Percentiles rank a stretch among this genome's conserved stretches.
phyloP scores from a whole-genome alignment of 1,140 invertebrate genomes.

The Oppia nitens region DNA sequence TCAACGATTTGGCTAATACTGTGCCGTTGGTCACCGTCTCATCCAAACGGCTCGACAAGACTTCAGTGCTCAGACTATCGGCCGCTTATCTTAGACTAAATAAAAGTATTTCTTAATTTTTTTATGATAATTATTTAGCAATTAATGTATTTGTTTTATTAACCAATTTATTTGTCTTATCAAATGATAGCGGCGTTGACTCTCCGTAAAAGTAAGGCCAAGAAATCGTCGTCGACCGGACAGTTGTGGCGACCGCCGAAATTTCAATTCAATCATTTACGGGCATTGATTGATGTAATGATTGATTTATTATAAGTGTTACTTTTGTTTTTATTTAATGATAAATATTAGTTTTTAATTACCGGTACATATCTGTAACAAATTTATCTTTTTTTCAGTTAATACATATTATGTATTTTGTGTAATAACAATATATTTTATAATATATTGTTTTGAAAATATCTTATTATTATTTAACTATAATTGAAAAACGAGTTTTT shows the following conservation, averaged over 20 bases:
- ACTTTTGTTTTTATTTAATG: no score
- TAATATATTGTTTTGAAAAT: no score
- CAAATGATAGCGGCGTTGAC: not conserved
- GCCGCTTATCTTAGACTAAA: conserved; percentile 50
- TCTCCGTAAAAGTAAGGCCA: not conserved
- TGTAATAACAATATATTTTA: no score
- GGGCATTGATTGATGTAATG: conserved; percentile 23
- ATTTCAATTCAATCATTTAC: conserved; percentile 17
- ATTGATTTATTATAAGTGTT: no score
- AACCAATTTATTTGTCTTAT: not conserved
- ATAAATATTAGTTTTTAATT: no score
- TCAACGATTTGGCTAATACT: conserved; percentile 56
- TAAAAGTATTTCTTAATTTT: conserved; percentile 33
- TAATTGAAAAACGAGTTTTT: no score
- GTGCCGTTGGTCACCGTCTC: conserved; percentile 50
- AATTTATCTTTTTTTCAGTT: no score
- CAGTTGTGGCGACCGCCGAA: conserved; percentile 17
- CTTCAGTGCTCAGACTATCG: conserved; percentile 62
- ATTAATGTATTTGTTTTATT: not conserved
- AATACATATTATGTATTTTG: no score
- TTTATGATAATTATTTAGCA: conserved; percentile 19
- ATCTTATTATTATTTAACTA: no score
- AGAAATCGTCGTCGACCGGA: not conserved
- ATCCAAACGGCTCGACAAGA: conserved; percentile 67
- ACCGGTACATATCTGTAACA: no score